These are phyloP conservation scores for Sphaeramia orbicularis DNA, from an alignment of 2,797 vertebrate species.

Conservation along the genomic window DNA sequence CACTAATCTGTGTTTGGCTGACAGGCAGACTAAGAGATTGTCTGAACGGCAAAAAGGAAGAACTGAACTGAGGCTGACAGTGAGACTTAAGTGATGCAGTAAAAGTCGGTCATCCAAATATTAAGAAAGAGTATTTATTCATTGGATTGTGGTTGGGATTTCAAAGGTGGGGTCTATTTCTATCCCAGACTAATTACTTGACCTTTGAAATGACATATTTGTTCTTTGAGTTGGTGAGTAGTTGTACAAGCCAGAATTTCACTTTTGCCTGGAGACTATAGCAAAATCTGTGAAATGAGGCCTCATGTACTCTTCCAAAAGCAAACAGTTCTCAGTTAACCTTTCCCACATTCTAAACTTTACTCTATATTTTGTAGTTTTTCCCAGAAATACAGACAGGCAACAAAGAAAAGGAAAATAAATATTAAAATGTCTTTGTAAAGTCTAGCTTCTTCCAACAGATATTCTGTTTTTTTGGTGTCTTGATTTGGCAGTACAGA, in stretches of 20 bases:
- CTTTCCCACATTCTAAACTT: background rate
- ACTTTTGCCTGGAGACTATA: no score
- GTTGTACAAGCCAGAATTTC: no score
- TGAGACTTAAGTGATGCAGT: slow-evolving; percentile 28
- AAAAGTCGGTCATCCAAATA: slow-evolving; percentile 34
- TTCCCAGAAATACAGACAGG: no score
- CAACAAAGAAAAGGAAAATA: no score
- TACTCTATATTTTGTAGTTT: no score
- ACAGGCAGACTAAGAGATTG: slow-evolving; percentile 41
- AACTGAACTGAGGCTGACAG: slow-evolving; percentile 18
- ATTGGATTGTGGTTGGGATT: slow-evolving; percentile 6
- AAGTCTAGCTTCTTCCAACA: no score
- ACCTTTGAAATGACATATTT: background rate
- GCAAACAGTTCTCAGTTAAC: background rate
- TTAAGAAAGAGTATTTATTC: slow-evolving; percentile 30
- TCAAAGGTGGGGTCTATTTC: background rate
- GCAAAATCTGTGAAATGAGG: no score
- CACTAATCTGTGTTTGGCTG: slow-evolving; percentile 44
- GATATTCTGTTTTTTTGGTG: no score
- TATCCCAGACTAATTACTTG: background rate
- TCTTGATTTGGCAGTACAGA: no score
- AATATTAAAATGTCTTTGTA: no score
- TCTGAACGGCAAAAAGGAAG: slow-evolving; percentile 20
- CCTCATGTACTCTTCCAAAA: background rate
- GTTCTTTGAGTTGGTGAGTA: background rate